These are phyloP conservation scores for Plotosus lineatus DNA, from an alignment of 2,113 vertebrate genomes.

Conservation along the genomic window DNA sequence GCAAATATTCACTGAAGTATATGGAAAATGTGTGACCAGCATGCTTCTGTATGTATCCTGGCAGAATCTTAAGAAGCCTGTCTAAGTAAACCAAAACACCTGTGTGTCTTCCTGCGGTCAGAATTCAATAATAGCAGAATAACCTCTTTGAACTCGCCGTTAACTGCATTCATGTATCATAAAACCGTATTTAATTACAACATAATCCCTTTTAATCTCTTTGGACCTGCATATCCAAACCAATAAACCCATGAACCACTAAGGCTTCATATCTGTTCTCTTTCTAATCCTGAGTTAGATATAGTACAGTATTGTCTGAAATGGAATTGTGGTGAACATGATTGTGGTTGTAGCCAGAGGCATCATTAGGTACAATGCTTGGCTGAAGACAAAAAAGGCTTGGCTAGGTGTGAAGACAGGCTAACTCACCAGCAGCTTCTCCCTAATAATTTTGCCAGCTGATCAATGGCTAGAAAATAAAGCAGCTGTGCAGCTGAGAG, in stretches of 20 bases:
- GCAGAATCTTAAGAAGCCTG: neutral
- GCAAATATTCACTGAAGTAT: neutral
- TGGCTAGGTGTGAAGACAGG: neutral
- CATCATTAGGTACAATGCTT: neutral
- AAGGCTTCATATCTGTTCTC: neutral
- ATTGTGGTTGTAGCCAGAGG: neutral
- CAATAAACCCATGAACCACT: neutral
- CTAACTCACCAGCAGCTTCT: neutral
- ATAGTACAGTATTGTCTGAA: neutral
- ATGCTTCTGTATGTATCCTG: neutral
- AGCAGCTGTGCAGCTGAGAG: neutral
- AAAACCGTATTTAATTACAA: constrained; percentile 17
- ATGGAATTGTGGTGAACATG: neutral
- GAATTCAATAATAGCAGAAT: constrained; percentile 21
- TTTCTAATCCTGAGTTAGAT: neutral
- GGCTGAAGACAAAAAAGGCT: neutral
- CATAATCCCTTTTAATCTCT: constrained; percentile 20
- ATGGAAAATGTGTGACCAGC: neutral
- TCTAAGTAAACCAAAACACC: neutral
- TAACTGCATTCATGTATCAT: constrained; percentile 25
- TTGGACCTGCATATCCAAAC: neutral
- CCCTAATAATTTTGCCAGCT: neutral
- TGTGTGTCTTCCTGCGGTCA: constrained; percentile 12
- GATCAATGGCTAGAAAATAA: neutral
- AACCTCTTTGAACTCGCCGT: neutral